Evolutionary conservation across 2,113 vertebrate species (phyloP), one percentile per base, ranked within the genome.

Genomic region (Neoarius graeffei): DNA sequence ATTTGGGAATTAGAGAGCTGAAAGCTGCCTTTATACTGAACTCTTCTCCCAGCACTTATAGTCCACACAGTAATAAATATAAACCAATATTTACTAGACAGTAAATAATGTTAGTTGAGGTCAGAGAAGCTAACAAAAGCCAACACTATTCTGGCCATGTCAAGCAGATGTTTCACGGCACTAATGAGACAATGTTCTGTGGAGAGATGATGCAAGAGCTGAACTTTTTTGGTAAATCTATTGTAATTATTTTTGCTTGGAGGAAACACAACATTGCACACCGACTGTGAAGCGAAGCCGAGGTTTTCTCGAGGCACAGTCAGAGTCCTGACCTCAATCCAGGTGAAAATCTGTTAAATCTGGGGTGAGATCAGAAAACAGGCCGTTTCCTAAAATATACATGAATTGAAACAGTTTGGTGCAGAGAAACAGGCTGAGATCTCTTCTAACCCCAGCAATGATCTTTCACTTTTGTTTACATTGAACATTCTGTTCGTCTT

Each of bases 261-360:
- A 59, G 77, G n/a, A 9, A 57, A 81, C 77, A 57, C 54, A 81
- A 30, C n/a, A 30, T 17, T 56, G 77, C 77, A 57, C 54, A 81
- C 52, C 15, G 1, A 56, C 52, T 1, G 77, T 20, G 54, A 57
- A 10, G 77, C 15, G 27, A 35, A 57, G n/a, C n/a, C 9, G 35
- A 60, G 59, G 59, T 59, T 60, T 82, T 42, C 54, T 19, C 19
- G 4, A 42, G 57, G 27, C 25, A 0, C 80, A 62, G 80, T 42
- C 80, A 66, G 82, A 84, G 42, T 54, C 19, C 83, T 84, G 83
- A 84, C 83, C 83, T 84, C 64, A 84, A 84, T 54, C 62, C 64
- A n/a, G 64, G 35, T 52, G 83, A 30, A 66, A 84, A 67, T 69
- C 64, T 69, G 64, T 84, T 50, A 80, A 80, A 80, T 57, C 62